phyloP scores from a whole-genome alignment of 30 jellyfish, hydroid and myxozoan genomes.

The Mastigias papua region DNA sequence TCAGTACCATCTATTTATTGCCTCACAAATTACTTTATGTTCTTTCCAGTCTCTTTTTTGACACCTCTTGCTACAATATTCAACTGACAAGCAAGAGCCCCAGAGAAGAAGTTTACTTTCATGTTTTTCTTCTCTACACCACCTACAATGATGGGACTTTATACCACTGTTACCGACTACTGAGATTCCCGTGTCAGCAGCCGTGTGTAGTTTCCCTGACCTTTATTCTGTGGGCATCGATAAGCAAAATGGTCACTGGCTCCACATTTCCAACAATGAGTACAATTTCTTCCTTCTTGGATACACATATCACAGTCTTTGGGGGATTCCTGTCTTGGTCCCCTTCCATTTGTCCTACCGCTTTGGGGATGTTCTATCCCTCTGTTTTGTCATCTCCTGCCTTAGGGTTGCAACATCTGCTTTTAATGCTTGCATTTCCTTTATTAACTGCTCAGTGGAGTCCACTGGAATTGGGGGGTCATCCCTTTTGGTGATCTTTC shows the following conservation, averaged over 20 bases:
- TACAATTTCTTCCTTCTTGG: constrained; percentile 11
- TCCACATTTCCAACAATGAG: constrained; percentile 35
- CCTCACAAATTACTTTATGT: constrained; percentile 31
- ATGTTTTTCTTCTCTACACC: constrained; percentile 58
- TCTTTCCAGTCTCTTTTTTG: constrained; percentile 12
- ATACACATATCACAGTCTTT: constrained; percentile 19
- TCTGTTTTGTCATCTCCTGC: constrained; percentile 9
- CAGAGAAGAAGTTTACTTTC: constrained; percentile 27
- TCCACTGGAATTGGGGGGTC: constrained; percentile 26
- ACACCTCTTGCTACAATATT: constrained; percentile 27
- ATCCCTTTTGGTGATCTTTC: background rate
- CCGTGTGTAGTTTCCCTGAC: constrained; percentile 21
- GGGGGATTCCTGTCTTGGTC: constrained; percentile 29
- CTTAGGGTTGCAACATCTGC: constrained; percentile 13
- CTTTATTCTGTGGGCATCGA: constrained; percentile 10
- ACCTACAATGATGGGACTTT: constrained; percentile 34
- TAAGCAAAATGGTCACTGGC: constrained; percentile 4
- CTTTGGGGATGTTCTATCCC: background rate
- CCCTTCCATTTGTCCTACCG: constrained; percentile 17
- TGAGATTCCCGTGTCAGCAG: constrained; percentile 41
- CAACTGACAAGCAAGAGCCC: constrained; percentile 26
- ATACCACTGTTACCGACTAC: constrained; percentile 21
- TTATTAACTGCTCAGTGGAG: constrained; percentile 10
- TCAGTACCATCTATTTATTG: constrained; percentile 6
- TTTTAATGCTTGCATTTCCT: constrained; percentile 19